A percentile compares a stretch with the other conserved stretches of the same genome.
Conservation (phyloP, 2,888 invertebrate species). For the Volucella inanis region DNA sequence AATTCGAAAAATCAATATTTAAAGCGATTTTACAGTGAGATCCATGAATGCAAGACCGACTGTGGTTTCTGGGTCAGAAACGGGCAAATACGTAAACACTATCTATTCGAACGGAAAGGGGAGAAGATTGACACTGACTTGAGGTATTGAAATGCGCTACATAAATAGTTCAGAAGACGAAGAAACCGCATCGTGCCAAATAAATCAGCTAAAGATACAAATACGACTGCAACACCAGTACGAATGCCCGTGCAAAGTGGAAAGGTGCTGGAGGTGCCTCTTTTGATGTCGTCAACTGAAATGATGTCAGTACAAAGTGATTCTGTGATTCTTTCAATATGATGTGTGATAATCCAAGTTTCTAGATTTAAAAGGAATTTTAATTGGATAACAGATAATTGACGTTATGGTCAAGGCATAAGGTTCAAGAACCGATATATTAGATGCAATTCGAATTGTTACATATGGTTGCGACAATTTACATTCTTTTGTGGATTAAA, state of each 20-base stretch:
- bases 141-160: slow-evolving; percentile 30
- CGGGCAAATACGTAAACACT: too few species aligned
- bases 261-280: slow-evolving; percentile 18
- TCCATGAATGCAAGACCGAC: slow-evolving; percentile 35
- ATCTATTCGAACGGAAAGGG: too few species aligned
- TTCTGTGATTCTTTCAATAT: neutral
- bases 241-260: too few species aligned
- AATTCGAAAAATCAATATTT: slow-evolving; percentile 67
- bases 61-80: slow-evolving; percentile 51
- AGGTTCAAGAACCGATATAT: too few species aligned
- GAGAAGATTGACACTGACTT: slow-evolving; percentile 27
- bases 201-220: slow-evolving; percentile 29
- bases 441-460: too few species aligned
- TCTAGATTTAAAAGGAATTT: too few species aligned
- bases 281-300: neutral
- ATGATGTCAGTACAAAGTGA: slow-evolving; percentile 27
- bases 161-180: slow-evolving; percentile 40
- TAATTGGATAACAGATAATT: too few species aligned
- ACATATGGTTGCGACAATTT: too few species aligned
- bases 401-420: too few species aligned
- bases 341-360: neutral
- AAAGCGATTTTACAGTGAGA: slow-evolving; percentile 25
- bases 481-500: too few species aligned
- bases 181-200: slow-evolving; percentile 28
- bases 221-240: slow-evolving; percentile 1